Conservation (phyloP, 2,113 vertebrate genomes). For the Chitala chitala region DNA sequence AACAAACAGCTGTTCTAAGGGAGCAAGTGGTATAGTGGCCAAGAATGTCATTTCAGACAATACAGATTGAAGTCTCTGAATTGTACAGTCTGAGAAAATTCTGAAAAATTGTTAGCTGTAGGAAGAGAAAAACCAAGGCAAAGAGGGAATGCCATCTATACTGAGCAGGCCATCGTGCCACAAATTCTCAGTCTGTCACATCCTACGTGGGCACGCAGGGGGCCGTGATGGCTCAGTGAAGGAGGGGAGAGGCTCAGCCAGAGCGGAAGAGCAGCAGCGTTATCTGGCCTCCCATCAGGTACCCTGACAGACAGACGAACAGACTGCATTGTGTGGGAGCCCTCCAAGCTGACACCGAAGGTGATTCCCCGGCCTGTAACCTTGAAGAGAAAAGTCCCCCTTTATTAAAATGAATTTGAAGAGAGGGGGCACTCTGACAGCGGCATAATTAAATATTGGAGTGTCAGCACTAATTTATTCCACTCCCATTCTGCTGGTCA, state of each 20-base stretch:
- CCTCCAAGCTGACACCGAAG: conserved; percentile 91
- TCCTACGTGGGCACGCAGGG: not conserved
- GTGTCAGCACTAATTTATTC: conserved; percentile 99
- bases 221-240: too few species aligned
- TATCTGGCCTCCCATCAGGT: conserved; percentile 78
- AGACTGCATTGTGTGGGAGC: conserved; percentile 67
- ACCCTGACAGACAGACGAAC: conserved; percentile 73
- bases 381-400: conserved; percentile 88
- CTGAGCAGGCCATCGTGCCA: too few species aligned
- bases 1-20: too few species aligned
- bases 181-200: too few species aligned
- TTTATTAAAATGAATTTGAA: conserved; percentile 99
- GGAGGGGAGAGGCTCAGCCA: conserved; percentile 34
- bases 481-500: conserved; percentile 88
- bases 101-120: too few species aligned
- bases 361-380: conserved; percentile 94
- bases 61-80: too few species aligned
- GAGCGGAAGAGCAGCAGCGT: conserved; percentile 50
- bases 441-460: conserved; percentile 99
- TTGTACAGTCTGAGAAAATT: too few species aligned
- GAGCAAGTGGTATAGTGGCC: too few species aligned
- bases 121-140: too few species aligned
- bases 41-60: too few species aligned
- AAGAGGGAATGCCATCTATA: too few species aligned
- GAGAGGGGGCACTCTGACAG: conserved; percentile 91